phyloP scores from a whole-genome alignment of 2,113 vertebrate species.

The Marmota flaviventris region DNA sequence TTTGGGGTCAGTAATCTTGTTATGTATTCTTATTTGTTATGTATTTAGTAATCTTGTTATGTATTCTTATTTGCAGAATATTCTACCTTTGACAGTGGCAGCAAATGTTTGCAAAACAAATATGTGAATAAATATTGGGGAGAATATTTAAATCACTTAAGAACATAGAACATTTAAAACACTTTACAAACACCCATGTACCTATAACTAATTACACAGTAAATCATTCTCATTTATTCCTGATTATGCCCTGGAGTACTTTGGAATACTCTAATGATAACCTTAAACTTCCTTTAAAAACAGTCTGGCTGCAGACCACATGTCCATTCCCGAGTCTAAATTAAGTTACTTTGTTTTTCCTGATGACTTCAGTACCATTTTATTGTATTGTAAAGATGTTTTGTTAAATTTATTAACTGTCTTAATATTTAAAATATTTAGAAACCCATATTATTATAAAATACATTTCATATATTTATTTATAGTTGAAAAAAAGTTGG shows the following conservation, averaged over 20 bases:
- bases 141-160: neutral
- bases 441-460: neutral
- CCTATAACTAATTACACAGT: neutral
- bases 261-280: neutral
- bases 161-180: neutral
- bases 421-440: constrained; percentile 25
- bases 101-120: neutral
- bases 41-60: neutral
- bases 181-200: neutral
- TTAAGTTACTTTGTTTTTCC: neutral
- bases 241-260: neutral
- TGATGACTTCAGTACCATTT: neutral
- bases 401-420: constrained; percentile 10
- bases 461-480: neutral
- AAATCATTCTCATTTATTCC: neutral
- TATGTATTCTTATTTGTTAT: neutral
- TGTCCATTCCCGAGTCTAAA: neutral
- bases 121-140: neutral
- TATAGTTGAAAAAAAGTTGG: neutral
- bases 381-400: neutral
- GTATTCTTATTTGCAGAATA: neutral
- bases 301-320: neutral
- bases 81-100: neutral
- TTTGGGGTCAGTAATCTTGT: neutral
- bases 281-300: neutral